Base-by-base conservation (phyloP, 1,140 invertebrate species). In the Argopecten irradians region DNA sequence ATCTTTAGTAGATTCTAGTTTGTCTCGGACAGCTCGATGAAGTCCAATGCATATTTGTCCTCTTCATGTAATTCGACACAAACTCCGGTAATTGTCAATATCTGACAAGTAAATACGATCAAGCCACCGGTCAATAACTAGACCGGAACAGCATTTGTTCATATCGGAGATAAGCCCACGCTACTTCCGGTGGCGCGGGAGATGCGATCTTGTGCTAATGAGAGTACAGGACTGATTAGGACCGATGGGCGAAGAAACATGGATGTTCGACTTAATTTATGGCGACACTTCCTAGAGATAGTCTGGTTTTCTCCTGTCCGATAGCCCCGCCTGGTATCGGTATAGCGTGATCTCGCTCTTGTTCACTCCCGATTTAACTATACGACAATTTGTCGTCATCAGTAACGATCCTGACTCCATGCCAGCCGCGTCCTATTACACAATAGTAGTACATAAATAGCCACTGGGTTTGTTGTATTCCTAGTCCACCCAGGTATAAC, bases 121-220 rank as follows among this genome's bases (percentile, higher is more conserved):
- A 28, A 71, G 55, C 55, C 22, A 7, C 55, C 55, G 5, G 55
- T 71, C 55, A 71, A 71, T 71, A 71, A 71, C 55, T 71, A 71
- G 55, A 71, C 55, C 55, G 55, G 55, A 71, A 71, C 55, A 71
- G 13, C 55, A n/a, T 28, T 71, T 3, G 5, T 28, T 71, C n/a
- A n/a, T 71, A n/a, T 28, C 28, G 55, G 55, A 71, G 55, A 71
- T 71, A 71, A 71, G 55, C 55, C 55, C 55, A 71, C 55, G 28
- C 55, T 16, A 71, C 55, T 71, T 71, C 55, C 55, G 55, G 55
- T 71, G 55, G 22, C 55, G 55, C 55, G 55, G 55, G 55, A 71
- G 55, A 71, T 71, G 55, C 55, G 55, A 71, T 71, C 55, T 71
- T 22, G 55, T 71, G n/a, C 55, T 71, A 71, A 71, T 71, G 55